These are phyloP conservation scores for Arrhopalites spinosus DNA, from an alignment of 2,888 invertebrate genomes.

Conservation along the genomic window DNA sequence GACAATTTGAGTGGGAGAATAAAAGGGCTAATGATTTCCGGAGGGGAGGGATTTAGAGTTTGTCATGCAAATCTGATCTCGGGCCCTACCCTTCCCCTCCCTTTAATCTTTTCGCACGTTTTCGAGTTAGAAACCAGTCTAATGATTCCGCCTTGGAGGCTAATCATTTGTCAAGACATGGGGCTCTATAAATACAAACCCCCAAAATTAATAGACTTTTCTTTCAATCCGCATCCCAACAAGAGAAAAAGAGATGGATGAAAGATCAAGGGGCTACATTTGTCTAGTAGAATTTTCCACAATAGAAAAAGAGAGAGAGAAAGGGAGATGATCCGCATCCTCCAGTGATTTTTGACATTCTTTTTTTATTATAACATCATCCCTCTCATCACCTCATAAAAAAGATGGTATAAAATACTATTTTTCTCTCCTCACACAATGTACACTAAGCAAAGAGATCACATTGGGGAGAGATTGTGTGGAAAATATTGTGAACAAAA, in stretches of 20 bases:
- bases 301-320: constrained; percentile 1
- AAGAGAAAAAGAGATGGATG: background rate
- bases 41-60: background rate
- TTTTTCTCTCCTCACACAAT: too few species aligned
- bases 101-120: constrained; percentile 20
- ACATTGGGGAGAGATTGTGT: too few species aligned
- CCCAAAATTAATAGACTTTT: constrained; percentile 31
- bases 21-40: too few species aligned
- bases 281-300: background rate
- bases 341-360: constrained; percentile 27
- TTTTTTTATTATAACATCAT: constrained; percentile 27
- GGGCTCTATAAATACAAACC: too few species aligned
- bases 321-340: constrained; percentile 24
- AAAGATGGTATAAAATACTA: background rate
- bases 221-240: too few species aligned
- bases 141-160: background rate
- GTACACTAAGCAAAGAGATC: background rate
- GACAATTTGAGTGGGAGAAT: too few species aligned
- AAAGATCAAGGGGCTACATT: constrained; percentile 9
- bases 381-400: background rate
- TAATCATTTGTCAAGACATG: constrained; percentile 2
- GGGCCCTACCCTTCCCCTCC: too few species aligned
- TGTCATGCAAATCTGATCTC: constrained; percentile 32
- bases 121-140: too few species aligned
- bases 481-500: too few species aligned